phyloP scores from a whole-genome alignment of 2,797 vertebrate genomes.

The Enoplosus armatus region DNA sequence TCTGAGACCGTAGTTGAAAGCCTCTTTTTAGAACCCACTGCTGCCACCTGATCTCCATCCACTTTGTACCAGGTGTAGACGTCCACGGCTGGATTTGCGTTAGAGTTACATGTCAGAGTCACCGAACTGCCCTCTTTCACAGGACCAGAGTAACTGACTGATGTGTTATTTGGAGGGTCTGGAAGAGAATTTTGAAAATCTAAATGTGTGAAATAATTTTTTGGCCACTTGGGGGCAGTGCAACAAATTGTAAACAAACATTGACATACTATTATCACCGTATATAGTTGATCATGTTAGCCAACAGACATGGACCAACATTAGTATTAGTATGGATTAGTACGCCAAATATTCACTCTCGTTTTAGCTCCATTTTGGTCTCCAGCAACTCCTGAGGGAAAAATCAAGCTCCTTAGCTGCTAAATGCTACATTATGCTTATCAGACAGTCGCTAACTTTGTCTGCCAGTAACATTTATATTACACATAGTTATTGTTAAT shows the following conservation, averaged over 20 bases:
- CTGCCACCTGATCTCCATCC: conserved; percentile 43
- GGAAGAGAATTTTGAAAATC: conserved; percentile 19
- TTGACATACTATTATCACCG: background rate
- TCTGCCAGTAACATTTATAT: too few relatives aligned
- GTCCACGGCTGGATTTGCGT: conserved; percentile 68
- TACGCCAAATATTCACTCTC: too few relatives aligned
- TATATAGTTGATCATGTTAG: too few relatives aligned
- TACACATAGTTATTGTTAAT: too few relatives aligned
- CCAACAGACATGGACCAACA: too few relatives aligned
- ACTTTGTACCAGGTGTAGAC: conserved; percentile 73
- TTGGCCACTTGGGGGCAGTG: background rate
- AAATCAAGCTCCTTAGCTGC: too few relatives aligned
- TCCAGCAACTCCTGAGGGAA: too few relatives aligned
- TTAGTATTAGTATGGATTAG: too few relatives aligned
- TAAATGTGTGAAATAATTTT: background rate
- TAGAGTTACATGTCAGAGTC: conserved; percentile 68
- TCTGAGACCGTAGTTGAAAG: conserved; percentile 50
- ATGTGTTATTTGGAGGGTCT: conserved; percentile 77
- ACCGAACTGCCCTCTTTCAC: conserved; percentile 64
- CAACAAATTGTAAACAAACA: background rate
- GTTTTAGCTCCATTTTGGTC: too few relatives aligned
- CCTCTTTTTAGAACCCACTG: conserved; percentile 16
- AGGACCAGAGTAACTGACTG: conserved; percentile 51
- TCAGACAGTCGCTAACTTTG: too few relatives aligned
- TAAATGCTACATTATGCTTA: too few relatives aligned